Conservation (phyloP, 2,113 vertebrate species). For the Psittacula cyanocephala region DNA sequence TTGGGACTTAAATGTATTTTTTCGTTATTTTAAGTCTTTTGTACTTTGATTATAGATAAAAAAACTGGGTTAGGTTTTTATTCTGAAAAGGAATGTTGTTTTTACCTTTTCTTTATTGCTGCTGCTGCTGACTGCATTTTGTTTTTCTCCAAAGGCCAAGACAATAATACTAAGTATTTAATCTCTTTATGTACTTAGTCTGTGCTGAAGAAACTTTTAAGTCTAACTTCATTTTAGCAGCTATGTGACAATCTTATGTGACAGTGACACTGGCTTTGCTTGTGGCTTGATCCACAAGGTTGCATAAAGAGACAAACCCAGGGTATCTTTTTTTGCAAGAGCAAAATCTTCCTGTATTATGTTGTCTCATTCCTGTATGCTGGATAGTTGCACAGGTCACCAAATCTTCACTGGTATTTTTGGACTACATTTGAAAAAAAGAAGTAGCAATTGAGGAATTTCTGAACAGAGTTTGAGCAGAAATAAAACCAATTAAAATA, state of each 20-base stretch:
- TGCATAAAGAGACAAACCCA: neutral
- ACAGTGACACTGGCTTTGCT: neutral
- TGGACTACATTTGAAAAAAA: neutral
- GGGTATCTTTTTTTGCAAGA: neutral
- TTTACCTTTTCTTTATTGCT: neutral
- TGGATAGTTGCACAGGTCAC: neutral
- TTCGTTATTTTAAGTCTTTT: neutral
- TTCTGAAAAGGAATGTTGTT: neutral
- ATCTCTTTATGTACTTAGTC: neutral
- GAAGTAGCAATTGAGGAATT: neutral
- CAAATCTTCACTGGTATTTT: neutral
- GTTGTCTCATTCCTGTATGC: neutral
- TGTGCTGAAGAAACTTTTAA: neutral
- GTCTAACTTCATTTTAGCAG: neutral
- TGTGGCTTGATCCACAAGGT: neutral
- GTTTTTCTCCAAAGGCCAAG: neutral
- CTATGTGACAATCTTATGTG: neutral
- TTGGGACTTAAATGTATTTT: too few relatives aligned
- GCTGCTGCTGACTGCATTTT: neutral
- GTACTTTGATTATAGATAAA: neutral
- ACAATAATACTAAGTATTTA: neutral
- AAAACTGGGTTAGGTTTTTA: neutral
- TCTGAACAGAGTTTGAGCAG: neutral
- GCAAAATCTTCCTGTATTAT: neutral
- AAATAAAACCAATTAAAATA: slow-evolving; percentile 2